Conservation (phyloP, 2,797 vertebrate genomes). For the Craterocephalus amniculus region DNA sequence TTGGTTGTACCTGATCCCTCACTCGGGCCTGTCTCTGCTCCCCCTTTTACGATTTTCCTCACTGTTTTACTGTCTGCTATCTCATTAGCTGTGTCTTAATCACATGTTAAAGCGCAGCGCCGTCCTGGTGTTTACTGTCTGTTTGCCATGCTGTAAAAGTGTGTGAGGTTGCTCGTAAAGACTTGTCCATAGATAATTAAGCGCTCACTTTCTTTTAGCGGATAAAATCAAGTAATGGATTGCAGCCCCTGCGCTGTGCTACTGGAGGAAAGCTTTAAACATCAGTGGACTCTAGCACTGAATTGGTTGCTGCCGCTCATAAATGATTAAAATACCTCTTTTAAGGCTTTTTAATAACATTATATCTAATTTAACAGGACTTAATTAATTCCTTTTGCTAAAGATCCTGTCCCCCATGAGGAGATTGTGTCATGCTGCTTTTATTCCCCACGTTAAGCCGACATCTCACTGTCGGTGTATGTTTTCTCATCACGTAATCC, state of each 20-base stretch:
- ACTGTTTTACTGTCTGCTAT: constrained; percentile 78
- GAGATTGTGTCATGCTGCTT: constrained; percentile 49
- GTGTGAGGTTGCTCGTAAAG: constrained; percentile 81
- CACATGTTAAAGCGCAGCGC: constrained; percentile 76
- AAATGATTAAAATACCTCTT: constrained; percentile 9
- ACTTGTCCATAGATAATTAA: constrained; percentile 54
- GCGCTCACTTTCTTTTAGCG: constrained; percentile 49
- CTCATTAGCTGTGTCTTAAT: constrained; percentile 84
- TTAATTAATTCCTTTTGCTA: constrained; percentile 36
- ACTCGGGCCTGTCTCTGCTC: constrained; percentile 32
- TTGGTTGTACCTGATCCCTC: constrained; percentile 47
- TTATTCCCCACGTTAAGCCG: constrained; percentile 41
- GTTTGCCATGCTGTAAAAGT: constrained; percentile 82
- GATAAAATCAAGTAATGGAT: constrained; percentile 50
- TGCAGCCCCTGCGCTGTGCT: constrained; percentile 22
- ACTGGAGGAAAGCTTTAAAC: constrained; percentile 8
- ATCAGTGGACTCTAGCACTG: background rate
- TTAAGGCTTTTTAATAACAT: constrained; percentile 9
- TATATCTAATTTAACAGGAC: constrained; percentile 17
- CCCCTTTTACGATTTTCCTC: constrained; percentile 73
- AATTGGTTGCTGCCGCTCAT: constrained; percentile 1
- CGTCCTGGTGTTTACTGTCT: constrained; percentile 82
- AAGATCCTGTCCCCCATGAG: constrained; percentile 14
- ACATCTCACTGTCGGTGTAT: constrained; percentile 39
- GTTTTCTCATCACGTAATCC: constrained; percentile 56